Evolutionary conservation across 2,113 vertebrate genomes (phyloP), one percentile per base, ranked within the genome.

Genomic region (Amphiprion ocellaris): DNA sequence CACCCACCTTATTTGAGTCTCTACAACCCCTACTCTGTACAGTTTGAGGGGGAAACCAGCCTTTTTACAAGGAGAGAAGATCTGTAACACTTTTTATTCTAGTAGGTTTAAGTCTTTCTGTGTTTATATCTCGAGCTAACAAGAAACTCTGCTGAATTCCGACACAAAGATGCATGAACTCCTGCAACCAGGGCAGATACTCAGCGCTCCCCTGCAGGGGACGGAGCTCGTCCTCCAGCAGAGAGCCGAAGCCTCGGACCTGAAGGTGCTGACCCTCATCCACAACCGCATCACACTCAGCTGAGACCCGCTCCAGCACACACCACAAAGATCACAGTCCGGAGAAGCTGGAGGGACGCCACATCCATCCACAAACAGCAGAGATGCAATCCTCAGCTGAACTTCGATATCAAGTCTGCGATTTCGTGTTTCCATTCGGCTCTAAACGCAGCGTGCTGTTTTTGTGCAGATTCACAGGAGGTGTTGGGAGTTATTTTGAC

Each of bases 401-500:
- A 4, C 41, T 15, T 15, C 15, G 16, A 69, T 37, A 46, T 59
- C 24, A 44, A 24, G 53, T 10, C 26, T 0, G 39, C 21, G 58
- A 24, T 37, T 23, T 10, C 10, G 15, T 44, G 10, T 46, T 60
- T 72, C 61, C 56, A 21, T 49, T 16, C 3, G 1, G 30, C 19
- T 47, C 67, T 65, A 1, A 68, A 63, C 2, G 12, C 50, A 56
- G 54, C 47, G 2, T 47, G 70, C 21, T 64, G 50, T 33, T 71
- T 58, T 65, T 41, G 44, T 37, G 19, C n/a, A 47, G 26, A 39
- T 37, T 66, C 53, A 30, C 56, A 12, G 16, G 16, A 60, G 23
- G 23, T 2, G 11, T 67, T 19, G 28, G 33, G 50, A 54, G 53
- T 61, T 79, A 56, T 74, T 77, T 16, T 75, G 77, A 78, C 85